Evolutionary conservation across 2,113 vertebrate genomes (phyloP).

Genomic region (Antigone vipio): DNA sequence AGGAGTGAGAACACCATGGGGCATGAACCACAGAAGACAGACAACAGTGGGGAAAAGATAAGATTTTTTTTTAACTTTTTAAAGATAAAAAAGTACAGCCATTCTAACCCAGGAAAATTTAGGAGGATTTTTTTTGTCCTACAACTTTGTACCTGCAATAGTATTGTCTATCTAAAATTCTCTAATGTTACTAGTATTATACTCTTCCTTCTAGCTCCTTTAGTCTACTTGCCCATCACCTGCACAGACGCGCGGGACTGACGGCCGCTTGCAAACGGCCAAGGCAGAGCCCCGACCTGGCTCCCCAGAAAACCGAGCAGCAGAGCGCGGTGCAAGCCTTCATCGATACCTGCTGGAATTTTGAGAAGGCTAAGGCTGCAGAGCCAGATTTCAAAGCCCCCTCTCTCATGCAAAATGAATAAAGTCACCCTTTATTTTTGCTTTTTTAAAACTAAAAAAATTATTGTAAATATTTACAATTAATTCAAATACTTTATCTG

Average conservation of each 20-base stretch:
- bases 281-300: accelerated
- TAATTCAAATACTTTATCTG: constrained; percentile 4
- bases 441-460: not conserved
- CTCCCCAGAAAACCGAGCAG: not conserved
- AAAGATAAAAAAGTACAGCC: not conserved
- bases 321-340: not conserved
- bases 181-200: not conserved
- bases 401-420: not conserved
- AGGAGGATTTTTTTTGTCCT: not conserved
- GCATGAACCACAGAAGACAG: not conserved
- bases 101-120: not conserved
- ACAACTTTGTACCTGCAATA: not conserved
- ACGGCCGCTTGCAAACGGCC: not conserved
- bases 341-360: not conserved
- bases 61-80: too few relatives aligned
- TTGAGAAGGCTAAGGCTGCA: not conserved
- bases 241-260: not conserved
- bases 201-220: not conserved
- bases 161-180: not conserved
- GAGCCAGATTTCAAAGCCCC: not conserved
- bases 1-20: not conserved
- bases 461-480: not conserved
- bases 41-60: not conserved
- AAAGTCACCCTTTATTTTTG: not conserved
- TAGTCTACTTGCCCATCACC: not conserved